phyloP scores from a whole-genome alignment of 2,888 invertebrate genomes.

The Acronicta psi region DNA sequence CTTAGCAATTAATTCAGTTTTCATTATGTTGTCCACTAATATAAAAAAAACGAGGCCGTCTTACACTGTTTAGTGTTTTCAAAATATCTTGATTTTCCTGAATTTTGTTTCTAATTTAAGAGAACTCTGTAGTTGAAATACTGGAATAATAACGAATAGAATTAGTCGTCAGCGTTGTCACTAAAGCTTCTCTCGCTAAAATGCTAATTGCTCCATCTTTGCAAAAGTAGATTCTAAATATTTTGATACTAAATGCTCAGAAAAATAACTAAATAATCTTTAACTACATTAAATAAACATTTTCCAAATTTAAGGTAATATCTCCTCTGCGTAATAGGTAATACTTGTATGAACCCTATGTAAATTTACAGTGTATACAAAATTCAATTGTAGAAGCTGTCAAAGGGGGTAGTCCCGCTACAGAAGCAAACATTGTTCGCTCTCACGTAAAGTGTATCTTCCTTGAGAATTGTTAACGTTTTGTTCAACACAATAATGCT shows the following conservation, averaged over 20 bases:
- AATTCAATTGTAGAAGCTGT: constrained; percentile 45
- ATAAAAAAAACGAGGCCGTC: constrained; percentile 27
- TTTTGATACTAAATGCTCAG: not conserved
- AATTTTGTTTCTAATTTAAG: constrained; percentile 1
- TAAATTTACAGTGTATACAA: constrained; percentile 29
- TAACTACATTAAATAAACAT: not conserved
- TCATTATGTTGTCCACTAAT: constrained; percentile 56
- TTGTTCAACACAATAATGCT: constrained; percentile 39
- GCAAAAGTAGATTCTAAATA: not conserved
- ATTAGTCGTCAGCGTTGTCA: not conserved
- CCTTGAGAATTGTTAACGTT: constrained; percentile 25
- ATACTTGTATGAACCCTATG: constrained; percentile 19
- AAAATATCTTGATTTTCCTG: constrained; percentile 9
- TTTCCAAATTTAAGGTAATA: constrained; percentile 2
- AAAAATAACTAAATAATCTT: not conserved
- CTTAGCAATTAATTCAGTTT: constrained; percentile 67
- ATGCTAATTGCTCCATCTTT: not conserved
- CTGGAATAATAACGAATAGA: not conserved
- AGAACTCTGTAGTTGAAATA: constrained; percentile 3
- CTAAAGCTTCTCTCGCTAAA: not conserved
- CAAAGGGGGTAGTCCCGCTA: constrained; percentile 27
- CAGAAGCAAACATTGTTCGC: constrained; percentile 31
- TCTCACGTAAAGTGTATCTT: constrained; percentile 36
- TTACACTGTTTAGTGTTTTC: constrained; percentile 11
- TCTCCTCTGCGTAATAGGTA: constrained; percentile 12